phyloP scores from a whole-genome alignment of 2,113 vertebrate species.

The Uropsilus gracilis region DNA sequence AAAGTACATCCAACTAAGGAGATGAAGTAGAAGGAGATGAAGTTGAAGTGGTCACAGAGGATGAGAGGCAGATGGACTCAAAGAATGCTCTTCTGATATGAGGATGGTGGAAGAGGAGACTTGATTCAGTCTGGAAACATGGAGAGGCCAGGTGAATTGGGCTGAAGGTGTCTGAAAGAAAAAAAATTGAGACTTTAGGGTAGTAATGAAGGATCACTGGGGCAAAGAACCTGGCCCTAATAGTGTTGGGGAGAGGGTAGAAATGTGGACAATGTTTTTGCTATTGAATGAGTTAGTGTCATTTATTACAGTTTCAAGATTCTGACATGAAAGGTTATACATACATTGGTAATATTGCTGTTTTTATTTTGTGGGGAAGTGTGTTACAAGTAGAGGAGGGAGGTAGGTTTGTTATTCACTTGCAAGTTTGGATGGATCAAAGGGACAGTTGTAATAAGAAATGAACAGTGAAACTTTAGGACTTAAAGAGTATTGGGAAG shows the following conservation, averaged over 20 bases:
- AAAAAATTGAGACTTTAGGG: neutral
- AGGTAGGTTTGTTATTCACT: neutral
- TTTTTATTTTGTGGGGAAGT: neutral
- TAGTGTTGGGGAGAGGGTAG: neutral
- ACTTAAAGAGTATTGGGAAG: neutral
- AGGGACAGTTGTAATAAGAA: neutral
- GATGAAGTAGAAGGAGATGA: neutral
- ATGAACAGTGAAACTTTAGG: conserved; percentile 14
- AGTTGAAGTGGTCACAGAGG: neutral
- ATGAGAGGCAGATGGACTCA: neutral
- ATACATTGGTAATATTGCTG: neutral
- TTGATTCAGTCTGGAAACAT: neutral
- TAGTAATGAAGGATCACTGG: neutral
- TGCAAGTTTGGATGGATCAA: neutral
- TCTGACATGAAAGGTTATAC: neutral
- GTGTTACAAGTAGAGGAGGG: neutral
- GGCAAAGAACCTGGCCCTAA: neutral
- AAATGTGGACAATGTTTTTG: neutral
- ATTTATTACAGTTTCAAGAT: neutral
- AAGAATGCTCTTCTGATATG: neutral
- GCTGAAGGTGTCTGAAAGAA: neutral
- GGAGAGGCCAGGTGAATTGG: neutral
- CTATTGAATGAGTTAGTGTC: neutral
- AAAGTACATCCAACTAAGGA: neutral
- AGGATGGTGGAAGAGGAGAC: neutral